Evolutionary conservation across 2,888 invertebrate species (phyloP).

Genomic region (Lasioglossum figueresi): DNA sequence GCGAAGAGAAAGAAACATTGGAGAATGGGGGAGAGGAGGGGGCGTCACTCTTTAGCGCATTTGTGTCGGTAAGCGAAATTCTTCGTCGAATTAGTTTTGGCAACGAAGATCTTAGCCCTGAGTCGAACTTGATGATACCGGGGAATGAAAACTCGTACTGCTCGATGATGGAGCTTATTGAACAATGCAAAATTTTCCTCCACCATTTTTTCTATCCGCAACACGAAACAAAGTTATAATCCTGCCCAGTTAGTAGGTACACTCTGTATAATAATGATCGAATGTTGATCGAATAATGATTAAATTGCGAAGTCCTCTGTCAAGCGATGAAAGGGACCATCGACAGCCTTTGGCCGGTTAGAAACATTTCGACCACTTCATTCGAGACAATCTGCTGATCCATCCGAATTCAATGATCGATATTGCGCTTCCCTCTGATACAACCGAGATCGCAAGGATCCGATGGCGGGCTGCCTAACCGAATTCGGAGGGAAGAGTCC

Average conservation of each 20-base stretch:
- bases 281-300: neutral
- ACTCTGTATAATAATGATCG: too few species aligned
- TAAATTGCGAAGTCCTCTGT: neutral
- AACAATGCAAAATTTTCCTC: neutral
- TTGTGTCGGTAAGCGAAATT: slow-evolving; percentile 57
- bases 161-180: neutral
- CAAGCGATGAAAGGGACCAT: neutral
- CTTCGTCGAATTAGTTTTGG: slow-evolving; percentile 61
- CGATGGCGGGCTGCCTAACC: slow-evolving; percentile 2
- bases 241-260: too few species aligned
- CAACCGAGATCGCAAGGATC: slow-evolving; percentile 17
- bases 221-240: neutral
- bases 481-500: slow-evolving; percentile 10
- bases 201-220: neutral
- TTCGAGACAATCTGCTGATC: slow-evolving; percentile 17
- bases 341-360: neutral
- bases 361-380: neutral
- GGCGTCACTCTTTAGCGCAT: slow-evolving; percentile 38
- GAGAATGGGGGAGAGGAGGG: neutral
- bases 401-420: neutral
- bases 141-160: slow-evolving; percentile 34
- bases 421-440: neutral
- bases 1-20: slow-evolving; percentile 17
- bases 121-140: slow-evolving; percentile 51
- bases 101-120: slow-evolving; percentile 21